Percentiles rank a stretch among this genome's conserved stretches.
Evolutionary conservation across 2,113 vertebrate species (phyloP).

Genomic region (Leiothrix lutea): DNA sequence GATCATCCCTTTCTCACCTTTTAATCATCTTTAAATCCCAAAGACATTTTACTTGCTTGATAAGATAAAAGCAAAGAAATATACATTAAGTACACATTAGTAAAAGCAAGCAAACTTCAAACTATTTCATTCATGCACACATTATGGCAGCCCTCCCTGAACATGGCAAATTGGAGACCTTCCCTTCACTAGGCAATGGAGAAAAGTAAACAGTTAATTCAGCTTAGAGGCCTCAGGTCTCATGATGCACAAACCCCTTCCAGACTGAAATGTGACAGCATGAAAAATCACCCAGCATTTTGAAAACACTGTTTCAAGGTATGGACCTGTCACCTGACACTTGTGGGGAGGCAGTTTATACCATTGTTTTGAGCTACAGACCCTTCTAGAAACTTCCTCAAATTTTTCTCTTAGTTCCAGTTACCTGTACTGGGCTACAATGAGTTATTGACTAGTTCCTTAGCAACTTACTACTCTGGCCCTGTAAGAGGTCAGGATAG

Average conservation of each 20-base stretch:
- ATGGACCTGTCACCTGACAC: not conserved
- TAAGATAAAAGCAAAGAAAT: conserved; percentile 8
- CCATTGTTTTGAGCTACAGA: not conserved
- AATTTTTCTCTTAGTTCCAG: not conserved
- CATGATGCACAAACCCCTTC: accelerated
- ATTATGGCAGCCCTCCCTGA: not conserved
- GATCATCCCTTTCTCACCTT: conserved; percentile 37
- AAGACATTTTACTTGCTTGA: conserved; percentile 43
- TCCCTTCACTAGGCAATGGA: not conserved
- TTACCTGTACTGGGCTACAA: not conserved
- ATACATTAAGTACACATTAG: not conserved
- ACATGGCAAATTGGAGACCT: not conserved
- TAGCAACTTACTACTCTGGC: not conserved
- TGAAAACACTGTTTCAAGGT: not conserved
- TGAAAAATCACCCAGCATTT: not conserved
- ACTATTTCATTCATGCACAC: not conserved
- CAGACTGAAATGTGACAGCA: not conserved
- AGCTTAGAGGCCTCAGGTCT: not conserved
- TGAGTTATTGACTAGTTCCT: not conserved
- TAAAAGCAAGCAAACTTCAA: not conserved
- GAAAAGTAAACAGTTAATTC: accelerated
- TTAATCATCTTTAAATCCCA: conserved; percentile 25
- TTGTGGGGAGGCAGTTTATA: not conserved
- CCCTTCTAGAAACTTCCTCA: not conserved
- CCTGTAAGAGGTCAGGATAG: not conserved